Conservation (phyloP, 2,888 invertebrate genomes). For the Drosophila conformis region DNA sequence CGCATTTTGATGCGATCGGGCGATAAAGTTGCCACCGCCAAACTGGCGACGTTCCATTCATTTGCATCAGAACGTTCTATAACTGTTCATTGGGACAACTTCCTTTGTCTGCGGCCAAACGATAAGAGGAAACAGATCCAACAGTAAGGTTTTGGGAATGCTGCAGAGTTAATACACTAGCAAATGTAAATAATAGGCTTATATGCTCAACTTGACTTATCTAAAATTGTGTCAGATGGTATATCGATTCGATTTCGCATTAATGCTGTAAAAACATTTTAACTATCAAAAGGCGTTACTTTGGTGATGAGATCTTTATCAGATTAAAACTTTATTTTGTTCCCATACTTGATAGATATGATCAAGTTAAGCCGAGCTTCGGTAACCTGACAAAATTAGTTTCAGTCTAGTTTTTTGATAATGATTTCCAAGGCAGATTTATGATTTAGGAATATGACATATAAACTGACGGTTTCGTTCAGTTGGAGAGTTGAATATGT, state of each 20-base stretch:
- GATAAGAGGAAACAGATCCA: conserved; percentile 15
- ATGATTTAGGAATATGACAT: neutral
- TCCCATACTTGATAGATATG: neutral
- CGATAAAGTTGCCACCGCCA: conserved; percentile 49
- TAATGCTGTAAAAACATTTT: neutral
- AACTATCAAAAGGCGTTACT: neutral
- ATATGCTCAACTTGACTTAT: neutral
- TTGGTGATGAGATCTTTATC: neutral
- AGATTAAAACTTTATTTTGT: neutral
- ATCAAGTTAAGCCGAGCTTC: neutral
- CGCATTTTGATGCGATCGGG: conserved; percentile 51
- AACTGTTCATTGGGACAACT: conserved; percentile 60
- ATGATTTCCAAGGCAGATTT: neutral
- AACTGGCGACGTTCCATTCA: conserved; percentile 60
- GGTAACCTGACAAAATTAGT: neutral
- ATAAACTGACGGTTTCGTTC: neutral
- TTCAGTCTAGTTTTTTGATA: neutral
- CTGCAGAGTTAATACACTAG: conserved; percentile 22
- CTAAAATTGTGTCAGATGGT: neutral
- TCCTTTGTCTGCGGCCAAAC: conserved; percentile 49
- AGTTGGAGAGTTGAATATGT: neutral
- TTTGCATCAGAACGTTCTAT: conserved; percentile 67
- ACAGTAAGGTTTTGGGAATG: neutral
- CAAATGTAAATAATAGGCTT: neutral
- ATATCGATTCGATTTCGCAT: neutral